Conservation (phyloP, 2,113 vertebrate species). For the Caranx ignobilis region DNA sequence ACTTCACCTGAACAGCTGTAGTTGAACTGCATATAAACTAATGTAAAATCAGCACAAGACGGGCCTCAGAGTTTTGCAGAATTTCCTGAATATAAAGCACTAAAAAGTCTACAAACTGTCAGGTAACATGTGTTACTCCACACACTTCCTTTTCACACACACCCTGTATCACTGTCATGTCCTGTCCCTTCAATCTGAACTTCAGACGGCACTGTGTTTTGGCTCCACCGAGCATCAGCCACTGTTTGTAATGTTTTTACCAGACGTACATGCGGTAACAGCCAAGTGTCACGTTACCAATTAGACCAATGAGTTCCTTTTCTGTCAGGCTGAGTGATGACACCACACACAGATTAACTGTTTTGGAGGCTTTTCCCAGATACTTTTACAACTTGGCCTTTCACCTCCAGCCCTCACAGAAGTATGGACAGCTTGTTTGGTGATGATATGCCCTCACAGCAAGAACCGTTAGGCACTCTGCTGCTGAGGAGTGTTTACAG, state of each 20-base stretch:
- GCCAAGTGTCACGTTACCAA: conserved; percentile 75
- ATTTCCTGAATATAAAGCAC: conserved; percentile 19
- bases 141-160: conserved; percentile 26
- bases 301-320: conserved; percentile 63
- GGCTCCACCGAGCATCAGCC: conserved; percentile 28
- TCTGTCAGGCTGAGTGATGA: conserved; percentile 61
- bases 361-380: conserved; percentile 77
- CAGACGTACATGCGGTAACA: conserved; percentile 63
- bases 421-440: conserved; percentile 54
- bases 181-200: background rate
- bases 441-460: conserved; percentile 26
- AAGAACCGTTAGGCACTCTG: conserved; percentile 10
- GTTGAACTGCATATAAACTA: background rate
- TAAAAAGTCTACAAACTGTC: background rate
- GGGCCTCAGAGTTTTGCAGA: background rate
- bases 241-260: conserved; percentile 66
- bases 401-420: conserved; percentile 64
- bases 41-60: too few species aligned
- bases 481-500: conserved; percentile 23
- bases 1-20: background rate
- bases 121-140: conserved; percentile 8
- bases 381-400: conserved; percentile 72
- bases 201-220: conserved; percentile 25
- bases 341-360: conserved; percentile 71
- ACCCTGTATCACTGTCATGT: conserved; percentile 8